Percentiles rank a stretch among this genome's conserved stretches.
phyloP scores from a whole-genome alignment of 2,113 vertebrate species.

The Barbus barbus region DNA sequence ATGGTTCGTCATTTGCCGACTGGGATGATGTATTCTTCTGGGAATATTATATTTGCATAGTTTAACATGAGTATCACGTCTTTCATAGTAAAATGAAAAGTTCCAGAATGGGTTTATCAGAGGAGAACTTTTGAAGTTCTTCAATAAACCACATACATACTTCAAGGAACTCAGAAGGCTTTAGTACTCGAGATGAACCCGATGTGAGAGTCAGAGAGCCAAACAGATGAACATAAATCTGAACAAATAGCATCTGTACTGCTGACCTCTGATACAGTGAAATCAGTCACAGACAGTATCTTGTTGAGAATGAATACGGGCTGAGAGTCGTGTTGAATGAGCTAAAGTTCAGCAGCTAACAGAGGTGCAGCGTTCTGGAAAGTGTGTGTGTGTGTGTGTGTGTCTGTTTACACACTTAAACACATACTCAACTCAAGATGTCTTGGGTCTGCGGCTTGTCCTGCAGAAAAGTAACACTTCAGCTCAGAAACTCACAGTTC shows the following conservation, averaged over 20 bases:
- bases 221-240: not conserved
- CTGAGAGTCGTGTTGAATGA: not conserved
- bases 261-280: not conserved
- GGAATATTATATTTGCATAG: not conserved
- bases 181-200: not conserved
- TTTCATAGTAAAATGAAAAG: not conserved
- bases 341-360: not conserved
- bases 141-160: not conserved
- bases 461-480: constrained; percentile 42
- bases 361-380: not conserved
- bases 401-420: not conserved
- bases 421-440: not conserved
- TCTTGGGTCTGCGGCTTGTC: constrained; percentile 11
- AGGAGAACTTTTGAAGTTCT: not conserved
- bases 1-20: not conserved
- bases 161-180: not conserved
- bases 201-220: not conserved
- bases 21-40: not conserved
- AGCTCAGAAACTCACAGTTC: constrained; percentile 35
- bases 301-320: not conserved
- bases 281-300: not conserved
- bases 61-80: not conserved
- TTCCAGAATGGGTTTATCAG: not conserved
- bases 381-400: not conserved
- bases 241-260: not conserved